A percentile compares a stretch with the other conserved stretches of the same genome.
Evolutionary conservation across 2,888 invertebrate genomes (phyloP).

Genomic region (Choristoneura rosaceana): DNA sequence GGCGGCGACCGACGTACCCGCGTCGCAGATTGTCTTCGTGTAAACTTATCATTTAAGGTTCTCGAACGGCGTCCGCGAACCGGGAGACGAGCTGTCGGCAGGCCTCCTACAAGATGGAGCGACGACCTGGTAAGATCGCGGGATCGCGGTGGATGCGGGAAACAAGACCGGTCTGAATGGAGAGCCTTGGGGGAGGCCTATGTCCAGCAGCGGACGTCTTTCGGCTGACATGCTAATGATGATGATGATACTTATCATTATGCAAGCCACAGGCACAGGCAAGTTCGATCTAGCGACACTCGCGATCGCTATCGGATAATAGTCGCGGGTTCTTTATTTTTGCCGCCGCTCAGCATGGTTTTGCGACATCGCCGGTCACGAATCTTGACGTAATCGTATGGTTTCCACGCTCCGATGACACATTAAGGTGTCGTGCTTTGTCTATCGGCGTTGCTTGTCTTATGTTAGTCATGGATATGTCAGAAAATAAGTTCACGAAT

Average conservation of each 20-base stretch:
- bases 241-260: conserved; percentile 22
- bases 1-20: too few species aligned
- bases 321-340: conserved; percentile 66
- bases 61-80: too few species aligned
- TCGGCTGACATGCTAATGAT: too few species aligned
- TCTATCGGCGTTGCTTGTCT: conserved; percentile 43
- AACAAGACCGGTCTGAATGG: too few species aligned
- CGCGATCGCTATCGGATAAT: conserved; percentile 66
- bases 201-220: too few species aligned
- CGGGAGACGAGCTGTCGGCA: too few species aligned
- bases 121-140: too few species aligned
- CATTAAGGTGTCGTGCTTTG: conserved; percentile 51
- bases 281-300: conserved; percentile 48
- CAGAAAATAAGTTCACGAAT: conserved; percentile 16
- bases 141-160: too few species aligned
- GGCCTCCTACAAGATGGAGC: too few species aligned
- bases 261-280: conserved; percentile 60
- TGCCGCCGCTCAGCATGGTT: conserved; percentile 67
- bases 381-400: conserved; percentile 64
- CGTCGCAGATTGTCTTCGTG: too few species aligned
- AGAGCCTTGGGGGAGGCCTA: too few species aligned
- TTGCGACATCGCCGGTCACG: conserved; percentile 67
- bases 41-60: too few species aligned
- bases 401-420: conserved; percentile 68
- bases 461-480: conserved; percentile 30